phyloP scores from a whole-genome alignment of 2,797 vertebrate species.

The Urophycis tenuis region DNA sequence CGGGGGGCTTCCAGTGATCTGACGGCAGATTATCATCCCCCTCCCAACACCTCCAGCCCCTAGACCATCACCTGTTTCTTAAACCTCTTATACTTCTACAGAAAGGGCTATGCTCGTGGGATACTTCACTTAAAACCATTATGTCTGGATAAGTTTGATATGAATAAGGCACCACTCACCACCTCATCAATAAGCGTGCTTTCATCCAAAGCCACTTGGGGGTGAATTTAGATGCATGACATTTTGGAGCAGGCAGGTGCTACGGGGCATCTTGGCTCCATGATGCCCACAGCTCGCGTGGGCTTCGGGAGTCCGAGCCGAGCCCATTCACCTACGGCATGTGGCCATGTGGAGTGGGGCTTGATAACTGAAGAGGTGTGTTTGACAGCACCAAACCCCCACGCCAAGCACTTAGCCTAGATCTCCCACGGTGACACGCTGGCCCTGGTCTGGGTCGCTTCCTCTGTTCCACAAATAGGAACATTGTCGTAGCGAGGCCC shows the following conservation, averaged over 20 bases:
- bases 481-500: background rate
- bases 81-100: background rate
- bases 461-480: background rate
- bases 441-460: background rate
- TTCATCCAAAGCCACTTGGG: background rate
- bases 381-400: background rate
- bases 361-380: background rate
- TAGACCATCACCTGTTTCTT: conserved; percentile 35
- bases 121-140: background rate
- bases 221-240: background rate
- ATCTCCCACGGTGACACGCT: background rate
- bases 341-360: background rate
- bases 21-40: conserved; percentile 58
- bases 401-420: background rate
- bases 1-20: background rate
- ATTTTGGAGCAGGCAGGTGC: background rate
- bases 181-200: background rate
- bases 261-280: background rate
- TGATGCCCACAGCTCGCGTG: no score
- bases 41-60: conserved; percentile 27
- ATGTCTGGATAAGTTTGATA: background rate
- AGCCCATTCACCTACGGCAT: background rate
- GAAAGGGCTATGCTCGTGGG: background rate
- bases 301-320: no score
- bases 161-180: background rate